Base-by-base conservation (phyloP, 2,797 vertebrate species). In the Valencia hispanica region DNA sequence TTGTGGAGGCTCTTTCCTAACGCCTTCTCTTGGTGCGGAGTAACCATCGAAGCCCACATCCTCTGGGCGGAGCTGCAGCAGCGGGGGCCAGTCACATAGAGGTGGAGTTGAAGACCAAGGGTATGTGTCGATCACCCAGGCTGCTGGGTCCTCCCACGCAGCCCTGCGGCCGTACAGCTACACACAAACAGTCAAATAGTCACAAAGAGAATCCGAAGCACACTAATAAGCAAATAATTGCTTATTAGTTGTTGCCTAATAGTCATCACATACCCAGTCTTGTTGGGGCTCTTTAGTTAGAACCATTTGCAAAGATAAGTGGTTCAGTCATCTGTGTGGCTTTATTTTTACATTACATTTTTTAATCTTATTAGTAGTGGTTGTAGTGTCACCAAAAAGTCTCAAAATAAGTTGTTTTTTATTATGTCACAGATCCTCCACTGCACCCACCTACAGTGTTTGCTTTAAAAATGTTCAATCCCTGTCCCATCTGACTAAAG, bases 31-130 rank as follows among this genome's bases (percentile, higher is more conserved):
- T 1, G 96, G 95, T 83, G 96, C 47, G 0, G 97, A 96, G 92
- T 97, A 99, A 70, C 97, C 97, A 0, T 99, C 98, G 1, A 99
- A 99, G 8, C 98, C 98, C n/a, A 99, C 98, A 0, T 99, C 98
- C 84, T 99, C 98, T 0, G 98, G 98, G 14, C 98, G 94, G 55
- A 99, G 96, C 94, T 99, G 97, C 3, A 99, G 95, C 80, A 99
- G 93, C 0, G 97, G 96, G 1, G 98, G 97, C 98, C 98, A 99
- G 82, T 99, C 98, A 0, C 97, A 95, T 15, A 97, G 97, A 72
- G 97, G 93, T 0, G 97, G 96, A 36, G 93, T 95, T 65, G 96
- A 95, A 0, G 95, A 94, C 98, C 98, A 99, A 0, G 98, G 98
- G 75, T 98, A 99, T 3, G 96, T 97, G 86, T 99, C 97, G 85